Evolutionary conservation across 2,888 invertebrate species (phyloP), one percentile per base, ranked within the genome.

Genomic region (Pammene fasciana): DNA sequence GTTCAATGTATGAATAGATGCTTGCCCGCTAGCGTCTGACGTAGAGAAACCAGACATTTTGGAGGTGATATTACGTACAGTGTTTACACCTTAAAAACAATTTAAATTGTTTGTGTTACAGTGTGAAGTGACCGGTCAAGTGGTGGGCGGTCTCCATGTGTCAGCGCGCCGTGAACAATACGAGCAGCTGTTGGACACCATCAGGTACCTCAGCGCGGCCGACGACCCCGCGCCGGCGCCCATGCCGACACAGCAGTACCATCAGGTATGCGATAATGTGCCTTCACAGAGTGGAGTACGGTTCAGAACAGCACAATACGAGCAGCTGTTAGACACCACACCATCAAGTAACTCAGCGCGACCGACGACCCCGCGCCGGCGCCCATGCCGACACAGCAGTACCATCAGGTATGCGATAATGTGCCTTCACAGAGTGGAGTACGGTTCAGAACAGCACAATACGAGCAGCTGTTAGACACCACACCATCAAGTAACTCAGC

Each of bases 401-500:
- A 78, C 9, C 43, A 56, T 43, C 62, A 68, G 68, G 68, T 68
- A 48, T 46, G 2, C 10, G 0, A 11, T 11, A 50, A 52, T 26
- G 9, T 34, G 10, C 48, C 10, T 18, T 14, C 14, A 11, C 18
- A 11, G 50, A 3, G 10, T 11, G 52, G 18, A 48, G 10, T 16
- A 43, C 9, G 43, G 43, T 43, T 43, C 11, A 38, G 1, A 38
- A 38, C 9, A 1, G 38, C 6, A 9, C 9, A 9, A 38, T 99
- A 98, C 86, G 97, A 97, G 83, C 98, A 98, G 87, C 90, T 99
- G 55, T 88, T 98, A 72, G 97, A 97, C 78, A 96, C n/a, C n/a
- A n/a, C n/a, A n/a, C 97, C 36, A 80, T 94, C 70, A 82, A 70
- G 82, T 92, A 76, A 82, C 78, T 76, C 77, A 83, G 71, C 79